Evolutionary conservation across 2,113 vertebrate genomes (phyloP).

Genomic region (Ptilorrhoa leucosticta): DNA sequence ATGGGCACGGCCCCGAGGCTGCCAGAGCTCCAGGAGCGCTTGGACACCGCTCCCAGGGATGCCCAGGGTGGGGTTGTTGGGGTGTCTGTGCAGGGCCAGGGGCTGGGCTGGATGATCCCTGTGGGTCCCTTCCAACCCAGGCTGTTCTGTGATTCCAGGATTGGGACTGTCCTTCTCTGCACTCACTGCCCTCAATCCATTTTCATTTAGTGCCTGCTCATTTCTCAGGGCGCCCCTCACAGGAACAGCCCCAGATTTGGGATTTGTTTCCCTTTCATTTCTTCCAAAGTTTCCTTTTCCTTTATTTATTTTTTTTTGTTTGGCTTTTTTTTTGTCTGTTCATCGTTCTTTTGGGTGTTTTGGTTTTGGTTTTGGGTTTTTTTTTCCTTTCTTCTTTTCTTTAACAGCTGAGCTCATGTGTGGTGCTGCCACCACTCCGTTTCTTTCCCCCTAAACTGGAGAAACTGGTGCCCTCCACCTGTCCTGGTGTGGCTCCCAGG

Average conservation of each 20-base stretch:
- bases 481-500: neutral
- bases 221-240: neutral
- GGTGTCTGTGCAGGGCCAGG: neutral
- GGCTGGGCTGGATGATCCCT: rapidly evolving
- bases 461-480: neutral
- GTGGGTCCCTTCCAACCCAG: neutral
- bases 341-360: neutral
- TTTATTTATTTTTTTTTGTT: neutral
- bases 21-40: neutral
- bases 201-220: rapidly evolving
- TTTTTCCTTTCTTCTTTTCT: neutral
- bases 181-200: rapidly evolving
- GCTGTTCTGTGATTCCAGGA: neutral
- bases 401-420: neutral
- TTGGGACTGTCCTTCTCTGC: neutral
- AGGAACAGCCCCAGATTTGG: neutral
- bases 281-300: neutral
- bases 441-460: neutral
- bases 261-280: neutral
- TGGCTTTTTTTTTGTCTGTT: neutral
- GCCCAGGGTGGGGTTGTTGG: neutral
- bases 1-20: neutral
- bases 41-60: neutral
- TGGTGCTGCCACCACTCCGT: neutral
- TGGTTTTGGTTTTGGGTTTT: neutral